A percentile compares a stretch with the other conserved stretches of the same genome.
These are phyloP conservation scores for Mellilla xanthometata DNA, from an alignment of 2,888 invertebrate genomes.

Conservation along the genomic window DNA sequence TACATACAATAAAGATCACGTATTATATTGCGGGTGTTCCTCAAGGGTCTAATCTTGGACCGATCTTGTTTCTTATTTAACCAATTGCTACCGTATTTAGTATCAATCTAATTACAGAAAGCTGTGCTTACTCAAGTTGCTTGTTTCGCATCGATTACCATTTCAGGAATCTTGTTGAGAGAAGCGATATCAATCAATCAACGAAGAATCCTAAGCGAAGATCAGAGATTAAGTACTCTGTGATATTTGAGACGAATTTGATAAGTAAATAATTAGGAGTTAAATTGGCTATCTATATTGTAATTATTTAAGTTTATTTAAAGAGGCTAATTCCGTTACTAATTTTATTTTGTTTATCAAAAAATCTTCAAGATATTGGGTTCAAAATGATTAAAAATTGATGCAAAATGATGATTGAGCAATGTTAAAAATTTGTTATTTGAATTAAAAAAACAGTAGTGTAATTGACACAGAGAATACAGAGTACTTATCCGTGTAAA, in stretches of 20 bases:
- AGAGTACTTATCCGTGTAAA: too few relatives aligned
- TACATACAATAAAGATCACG: conserved; percentile 29
- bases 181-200: background rate
- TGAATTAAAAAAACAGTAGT: too few relatives aligned
- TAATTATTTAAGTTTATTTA: background rate
- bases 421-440: too few relatives aligned
- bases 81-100: conserved; percentile 22
- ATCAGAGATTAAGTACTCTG: background rate
- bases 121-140: conserved; percentile 1
- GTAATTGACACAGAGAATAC: too few relatives aligned
- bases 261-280: background rate
- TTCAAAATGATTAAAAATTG: too few relatives aligned
- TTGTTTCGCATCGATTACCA: conserved; percentile 8
- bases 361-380: too few relatives aligned
- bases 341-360: too few relatives aligned
- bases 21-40: conserved; percentile 21
- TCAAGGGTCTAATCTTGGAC: conserved; percentile 25
- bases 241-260: background rate
- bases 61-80: conserved; percentile 26
- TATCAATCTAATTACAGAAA: conserved; percentile 21
- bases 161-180: conserved; percentile 2
- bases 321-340: too few relatives aligned
- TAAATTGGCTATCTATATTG: background rate
- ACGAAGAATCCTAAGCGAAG: conserved; percentile 4
- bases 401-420: too few relatives aligned